Evolutionary conservation across 1,140 invertebrate genomes (phyloP).

Genomic region (Olivierus martensii): DNA sequence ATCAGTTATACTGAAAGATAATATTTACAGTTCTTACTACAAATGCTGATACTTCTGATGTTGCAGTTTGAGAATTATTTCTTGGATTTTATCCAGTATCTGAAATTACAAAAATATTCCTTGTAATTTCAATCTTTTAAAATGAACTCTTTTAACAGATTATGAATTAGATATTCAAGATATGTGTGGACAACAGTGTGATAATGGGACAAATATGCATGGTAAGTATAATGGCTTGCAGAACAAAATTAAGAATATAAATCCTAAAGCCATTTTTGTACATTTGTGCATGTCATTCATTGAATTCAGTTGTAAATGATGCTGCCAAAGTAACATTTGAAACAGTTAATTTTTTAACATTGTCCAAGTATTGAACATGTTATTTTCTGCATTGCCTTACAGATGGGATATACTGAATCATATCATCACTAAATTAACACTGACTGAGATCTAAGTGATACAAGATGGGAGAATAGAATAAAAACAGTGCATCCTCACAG

Average conservation of each 20-base stretch:
- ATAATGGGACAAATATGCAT: constrained; percentile 9
- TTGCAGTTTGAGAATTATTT: not conserved
- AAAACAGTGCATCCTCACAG: not conserved
- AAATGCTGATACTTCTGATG: not conserved
- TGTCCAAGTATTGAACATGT: constrained; percentile 1
- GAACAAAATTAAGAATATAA: not conserved
- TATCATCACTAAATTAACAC: not conserved
- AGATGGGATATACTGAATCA: constrained; percentile 3
- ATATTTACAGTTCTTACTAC: not conserved
- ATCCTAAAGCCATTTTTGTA: constrained; percentile 1
- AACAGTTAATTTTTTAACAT: not conserved
- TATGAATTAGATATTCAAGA: not conserved
- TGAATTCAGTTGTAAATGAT: constrained; percentile 9
- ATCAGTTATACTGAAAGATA: not conserved
- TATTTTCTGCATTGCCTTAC: not conserved
- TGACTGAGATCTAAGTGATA: not conserved
- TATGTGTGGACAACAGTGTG: constrained; percentile 5
- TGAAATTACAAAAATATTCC: not conserved
- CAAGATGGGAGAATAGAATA: not conserved
- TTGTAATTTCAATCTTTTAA: too few species aligned
- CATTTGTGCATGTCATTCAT: constrained; percentile 5
- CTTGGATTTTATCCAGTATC: not conserved
- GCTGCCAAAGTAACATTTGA: not conserved
- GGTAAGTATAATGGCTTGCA: constrained; percentile 5
- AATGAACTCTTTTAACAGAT: not conserved